A percentile compares a stretch with the other conserved stretches of the same genome.
phyloP scores from a whole-genome alignment of 1,140 invertebrate species.

The Proctacanthus coquilletti region DNA sequence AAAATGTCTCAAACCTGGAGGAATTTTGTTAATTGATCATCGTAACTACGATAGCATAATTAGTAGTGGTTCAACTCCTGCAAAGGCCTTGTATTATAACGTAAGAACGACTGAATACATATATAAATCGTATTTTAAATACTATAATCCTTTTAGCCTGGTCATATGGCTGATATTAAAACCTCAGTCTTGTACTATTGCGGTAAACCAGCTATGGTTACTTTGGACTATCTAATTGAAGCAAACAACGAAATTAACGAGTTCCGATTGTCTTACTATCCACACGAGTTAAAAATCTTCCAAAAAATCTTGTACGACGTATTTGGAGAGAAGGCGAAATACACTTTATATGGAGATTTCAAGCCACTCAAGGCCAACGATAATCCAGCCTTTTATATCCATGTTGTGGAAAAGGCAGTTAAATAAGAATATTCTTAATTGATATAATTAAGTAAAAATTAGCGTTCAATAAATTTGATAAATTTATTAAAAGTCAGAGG shows the following conservation, averaged over 20 bases:
- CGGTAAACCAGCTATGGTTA: conserved; percentile 55
- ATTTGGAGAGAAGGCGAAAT: conserved; percentile 47
- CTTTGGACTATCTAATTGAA: conserved; percentile 61
- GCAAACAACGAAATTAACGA: conserved; percentile 41
- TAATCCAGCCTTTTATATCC: conserved; percentile 69
- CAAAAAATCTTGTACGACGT: conserved; percentile 49
- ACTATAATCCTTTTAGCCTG: conserved; percentile 46
- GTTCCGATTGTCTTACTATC: conserved; percentile 75
- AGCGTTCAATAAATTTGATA: too few species aligned
- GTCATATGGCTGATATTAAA: conserved; percentile 62
- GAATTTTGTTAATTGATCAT: conserved; percentile 70
- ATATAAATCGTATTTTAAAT: too few species aligned
- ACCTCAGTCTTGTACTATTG: conserved; percentile 64
- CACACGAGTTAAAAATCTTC: conserved; percentile 57
- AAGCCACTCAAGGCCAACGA: conserved; percentile 42
- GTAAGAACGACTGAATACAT: conserved; percentile 43
- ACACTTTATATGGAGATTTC: conserved; percentile 68
- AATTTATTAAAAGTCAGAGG: too few species aligned
- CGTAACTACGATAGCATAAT: conserved; percentile 76
- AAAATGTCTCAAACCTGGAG: conserved; percentile 67
- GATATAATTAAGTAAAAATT: background rate
- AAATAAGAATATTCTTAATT: conserved; percentile 1
- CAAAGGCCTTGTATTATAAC: conserved; percentile 76
- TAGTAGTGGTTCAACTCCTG: conserved; percentile 50
- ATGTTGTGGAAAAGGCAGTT: conserved; percentile 53